Percentiles rank a stretch among this genome's conserved stretches.
Conservation (phyloP, 53 echinoderm and acorn worm species). For the Echinometra lucunter region DNA sequence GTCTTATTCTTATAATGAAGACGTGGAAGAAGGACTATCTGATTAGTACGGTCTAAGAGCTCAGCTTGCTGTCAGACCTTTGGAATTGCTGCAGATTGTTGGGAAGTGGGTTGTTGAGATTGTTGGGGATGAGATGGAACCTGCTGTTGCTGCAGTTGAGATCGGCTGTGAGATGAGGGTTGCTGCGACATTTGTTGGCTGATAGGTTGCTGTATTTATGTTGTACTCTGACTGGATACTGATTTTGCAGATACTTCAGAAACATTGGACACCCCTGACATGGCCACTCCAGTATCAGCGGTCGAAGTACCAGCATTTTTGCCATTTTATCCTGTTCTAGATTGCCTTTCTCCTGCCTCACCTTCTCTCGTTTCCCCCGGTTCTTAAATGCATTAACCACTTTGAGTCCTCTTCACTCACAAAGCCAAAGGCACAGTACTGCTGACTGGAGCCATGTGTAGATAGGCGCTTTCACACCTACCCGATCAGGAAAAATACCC, state of each 20-base stretch:
- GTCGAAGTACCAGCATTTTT: slow-evolving; percentile 71
- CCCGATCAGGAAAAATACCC: too few relatives aligned
- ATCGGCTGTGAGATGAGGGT: slow-evolving; percentile 12
- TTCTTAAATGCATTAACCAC: slow-evolving; percentile 82
- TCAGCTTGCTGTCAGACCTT: slow-evolving; percentile 22
- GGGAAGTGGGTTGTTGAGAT: slow-evolving; percentile 61
- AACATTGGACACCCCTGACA: slow-evolving; percentile 70
- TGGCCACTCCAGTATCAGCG: slow-evolving; percentile 86
- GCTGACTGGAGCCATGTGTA: too few relatives aligned
- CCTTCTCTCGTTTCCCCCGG: slow-evolving; percentile 80
- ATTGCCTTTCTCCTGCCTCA: slow-evolving; percentile 84
- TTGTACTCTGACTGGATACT: slow-evolving; percentile 65
- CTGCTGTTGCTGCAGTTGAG: slow-evolving; percentile 69
- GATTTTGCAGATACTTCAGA: slow-evolving; percentile 41
- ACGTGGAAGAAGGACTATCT: too few relatives aligned
- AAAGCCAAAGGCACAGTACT: too few relatives aligned
- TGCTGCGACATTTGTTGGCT: slow-evolving; percentile 64
- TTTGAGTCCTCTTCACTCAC: slow-evolving; percentile 95
- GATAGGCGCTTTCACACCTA: too few relatives aligned
- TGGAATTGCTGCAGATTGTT: slow-evolving; percentile 38
- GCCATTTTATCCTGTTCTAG: slow-evolving; percentile 73
- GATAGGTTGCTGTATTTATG: slow-evolving; percentile 63
- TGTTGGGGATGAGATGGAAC: slow-evolving; percentile 61
- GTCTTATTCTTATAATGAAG: too few relatives aligned
- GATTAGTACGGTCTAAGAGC: too few relatives aligned